Percentiles rank a stretch among this genome's conserved stretches.
These are phyloP conservation scores for Manis javanica DNA, from an alignment of 2,797 vertebrate species.

Conservation along the genomic window DNA sequence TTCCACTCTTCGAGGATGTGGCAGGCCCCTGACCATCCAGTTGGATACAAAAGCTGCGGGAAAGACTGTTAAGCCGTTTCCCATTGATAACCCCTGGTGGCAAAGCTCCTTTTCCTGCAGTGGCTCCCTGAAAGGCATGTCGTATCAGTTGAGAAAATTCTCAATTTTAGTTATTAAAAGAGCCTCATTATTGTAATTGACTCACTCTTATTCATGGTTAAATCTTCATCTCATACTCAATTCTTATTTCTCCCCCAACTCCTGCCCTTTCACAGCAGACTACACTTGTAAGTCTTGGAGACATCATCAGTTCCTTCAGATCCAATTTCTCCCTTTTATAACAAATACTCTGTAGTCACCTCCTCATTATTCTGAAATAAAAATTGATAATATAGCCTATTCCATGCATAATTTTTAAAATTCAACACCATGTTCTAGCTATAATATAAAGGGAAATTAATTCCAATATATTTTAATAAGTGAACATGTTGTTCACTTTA, in stretches of 20 bases:
- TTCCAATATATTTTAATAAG: not conserved
- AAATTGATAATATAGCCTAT: not conserved
- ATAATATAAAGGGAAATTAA: not conserved
- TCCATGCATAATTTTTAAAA: not conserved
- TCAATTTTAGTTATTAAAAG: not conserved
- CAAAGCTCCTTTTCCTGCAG: not conserved
- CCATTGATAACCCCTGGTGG: too few relatives aligned
- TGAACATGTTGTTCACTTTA: not conserved
- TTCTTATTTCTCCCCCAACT: not conserved
- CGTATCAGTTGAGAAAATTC: not conserved
- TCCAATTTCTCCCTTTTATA: not conserved
- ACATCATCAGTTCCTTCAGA: not conserved
- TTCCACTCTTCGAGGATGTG: not conserved
- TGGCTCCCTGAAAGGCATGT: not conserved
- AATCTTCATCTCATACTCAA: not conserved
- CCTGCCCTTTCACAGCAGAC: not conserved
- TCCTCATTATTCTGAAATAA: conserved; percentile 6
- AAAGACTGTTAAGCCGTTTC: not conserved
- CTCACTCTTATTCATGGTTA: not conserved
- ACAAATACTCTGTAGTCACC: not conserved
- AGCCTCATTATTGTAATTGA: not conserved
- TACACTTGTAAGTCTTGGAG: not conserved
- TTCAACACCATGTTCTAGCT: not conserved
- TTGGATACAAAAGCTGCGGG: not conserved
- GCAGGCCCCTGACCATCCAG: not conserved